Evolutionary conservation across 2,888 invertebrate genomes (phyloP).

Genomic region (Syrista parreyssii): DNA sequence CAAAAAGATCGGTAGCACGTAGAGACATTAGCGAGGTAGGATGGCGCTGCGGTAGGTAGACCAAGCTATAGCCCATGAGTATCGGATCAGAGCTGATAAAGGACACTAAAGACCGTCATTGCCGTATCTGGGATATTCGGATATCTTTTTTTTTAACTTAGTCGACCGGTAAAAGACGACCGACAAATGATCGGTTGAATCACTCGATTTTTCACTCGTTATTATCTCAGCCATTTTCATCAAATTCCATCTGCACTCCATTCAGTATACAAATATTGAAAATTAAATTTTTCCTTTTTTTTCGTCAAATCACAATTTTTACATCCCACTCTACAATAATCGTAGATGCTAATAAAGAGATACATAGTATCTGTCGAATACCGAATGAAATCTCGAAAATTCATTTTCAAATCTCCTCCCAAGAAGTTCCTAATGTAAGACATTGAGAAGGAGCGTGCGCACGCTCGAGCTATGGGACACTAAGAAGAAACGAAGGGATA

Average conservation of each 20-base stretch:
- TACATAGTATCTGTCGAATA: neutral
- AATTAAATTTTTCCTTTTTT: neutral
- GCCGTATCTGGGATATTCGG: slow-evolving; percentile 32
- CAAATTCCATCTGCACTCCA: neutral
- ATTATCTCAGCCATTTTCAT: neutral
- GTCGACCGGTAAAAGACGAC: neutral
- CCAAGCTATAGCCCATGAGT: slow-evolving; percentile 48
- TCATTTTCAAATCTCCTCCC: neutral
- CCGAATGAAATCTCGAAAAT: neutral
- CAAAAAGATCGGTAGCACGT: slow-evolving; percentile 35
- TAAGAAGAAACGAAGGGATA: slow-evolving; percentile 5
- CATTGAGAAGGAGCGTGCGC: slow-evolving; percentile 2
- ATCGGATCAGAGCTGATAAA: slow-evolving; percentile 58
- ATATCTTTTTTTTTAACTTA: neutral
- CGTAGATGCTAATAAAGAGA: neutral
- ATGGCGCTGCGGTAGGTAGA: slow-evolving; percentile 57
- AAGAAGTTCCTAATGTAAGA: neutral
- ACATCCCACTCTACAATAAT: neutral
- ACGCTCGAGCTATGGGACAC: slow-evolving; percentile 11
- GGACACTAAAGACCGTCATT: slow-evolving; percentile 50
- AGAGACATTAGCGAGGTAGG: slow-evolving; percentile 20
- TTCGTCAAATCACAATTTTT: neutral
- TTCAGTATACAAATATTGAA: neutral
- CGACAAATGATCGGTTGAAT: neutral
- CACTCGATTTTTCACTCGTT: neutral